Evolutionary conservation across 2,888 invertebrate species (phyloP), one percentile per base, ranked within the genome.

Genomic region (Conomelus anceps): DNA sequence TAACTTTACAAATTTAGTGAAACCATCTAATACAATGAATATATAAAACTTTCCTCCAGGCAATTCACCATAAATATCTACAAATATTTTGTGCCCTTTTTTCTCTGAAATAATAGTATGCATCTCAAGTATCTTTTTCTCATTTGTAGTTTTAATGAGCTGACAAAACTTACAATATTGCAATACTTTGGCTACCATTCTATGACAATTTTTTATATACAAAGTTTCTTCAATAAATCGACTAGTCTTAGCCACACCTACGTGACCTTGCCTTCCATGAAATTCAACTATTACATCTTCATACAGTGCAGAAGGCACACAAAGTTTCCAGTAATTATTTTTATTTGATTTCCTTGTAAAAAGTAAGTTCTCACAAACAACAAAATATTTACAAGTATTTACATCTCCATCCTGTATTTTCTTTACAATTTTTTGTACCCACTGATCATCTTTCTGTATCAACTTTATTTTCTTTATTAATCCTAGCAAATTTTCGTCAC

Each of bases 251-350:
- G 23, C n/a, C 20, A 41, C 41, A 20, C 88, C 88, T 22, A 88
- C 23, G 23, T 88, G 88, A 22, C 88, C 88, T 23, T 23, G 23
- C 17, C 23, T 34, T 29, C 23, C 3, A 24, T 88, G 88, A 23
- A 23, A 63, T 23, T 63, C 41, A 17, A 23, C 4, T 22, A 88
- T 88, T 22, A 88, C 20, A 11, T 88, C 23, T 24, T 63, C 29
- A 22, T 23, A 20, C 63, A 88, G 23, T 22, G 23, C 88, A 22
- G 23, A 41, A 1, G 88, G 88, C 20, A 88, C n/a, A 24, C 88
- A 88, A 9, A 88, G 17, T n/a, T 84, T 63, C 88, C 88, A 88
- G 6, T 88, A 23, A 20, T 88, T 20, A 88, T 88, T 84, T 63
- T 88, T 41, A 3, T 20, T 7, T 23, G 23, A 63, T 22, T 88